Base-by-base conservation (phyloP, 2,888 invertebrate genomes). In the Tinea trinotella region DNA sequence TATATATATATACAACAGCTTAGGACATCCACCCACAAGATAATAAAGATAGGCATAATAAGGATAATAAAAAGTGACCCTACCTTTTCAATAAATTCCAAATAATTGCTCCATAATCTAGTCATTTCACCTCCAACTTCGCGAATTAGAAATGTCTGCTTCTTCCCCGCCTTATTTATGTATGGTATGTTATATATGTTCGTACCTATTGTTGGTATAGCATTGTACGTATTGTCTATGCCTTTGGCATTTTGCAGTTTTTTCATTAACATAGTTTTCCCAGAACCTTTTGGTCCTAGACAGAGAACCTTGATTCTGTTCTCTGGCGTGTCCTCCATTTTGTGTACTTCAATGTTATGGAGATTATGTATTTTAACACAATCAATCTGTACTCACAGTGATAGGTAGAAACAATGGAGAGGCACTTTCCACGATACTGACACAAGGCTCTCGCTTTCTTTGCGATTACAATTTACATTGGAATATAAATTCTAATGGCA, bases 91-190 rank as follows among this genome's bases (percentile, higher is more conserved):
- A 89, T 70, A 53, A 90, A 89, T 44, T 88, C 87, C 59, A 92
- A 91, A 70, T 94, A 94, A 66, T 91, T 91, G 17, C 88, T 88
- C 95, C 95, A 95, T 53, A 95, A 82, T 2, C 93, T 91, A 53
- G 93, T 93, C 92, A 95, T 93, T 58, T 89, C 88, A 1, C 95
- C 94, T 0, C 95, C 95, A 19, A 95, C 84, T 76, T 95, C 95
- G 53, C 93, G 78, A 12, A 95, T 83, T 5, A 79, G 74, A 2
- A 90, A 68, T 55, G 85, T 80, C 65, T 87, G 82, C 64, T 88
- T 87, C 61, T 84, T 88, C 44, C 85, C 87, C 9, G 72, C 65
- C 59, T 81, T 85, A 59, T 78, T 82, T 1, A 87, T 64, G 50
- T 89, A 86, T 61, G 84, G 81, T 12, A 95, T 82, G 36, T 89